Conservation (phyloP, 2,113 vertebrate genomes). For the Eulacestoma nigropectus region DNA sequence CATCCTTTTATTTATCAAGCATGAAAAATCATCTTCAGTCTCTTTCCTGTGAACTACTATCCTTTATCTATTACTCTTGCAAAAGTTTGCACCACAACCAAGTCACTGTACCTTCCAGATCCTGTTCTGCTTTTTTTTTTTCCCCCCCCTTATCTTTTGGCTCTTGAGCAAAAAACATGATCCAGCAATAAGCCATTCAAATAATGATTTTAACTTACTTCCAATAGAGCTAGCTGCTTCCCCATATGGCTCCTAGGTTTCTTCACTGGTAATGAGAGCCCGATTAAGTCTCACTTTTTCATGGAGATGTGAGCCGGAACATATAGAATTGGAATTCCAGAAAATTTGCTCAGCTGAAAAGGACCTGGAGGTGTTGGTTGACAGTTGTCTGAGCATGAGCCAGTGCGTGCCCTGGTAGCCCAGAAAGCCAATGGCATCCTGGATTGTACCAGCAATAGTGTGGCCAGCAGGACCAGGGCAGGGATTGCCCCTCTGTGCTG, state of each 20-base stretch:
- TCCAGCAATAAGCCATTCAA: neutral
- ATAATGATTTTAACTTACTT: neutral
- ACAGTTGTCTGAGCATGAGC: neutral
- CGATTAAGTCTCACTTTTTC: neutral
- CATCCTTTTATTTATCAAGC: neutral
- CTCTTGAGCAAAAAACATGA: neutral
- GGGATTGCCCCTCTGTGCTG: accelerated
- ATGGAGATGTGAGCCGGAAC: neutral
- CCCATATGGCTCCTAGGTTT: neutral
- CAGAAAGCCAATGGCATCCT: neutral
- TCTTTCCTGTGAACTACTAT: neutral
- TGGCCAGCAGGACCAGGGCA: neutral
- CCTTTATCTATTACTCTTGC: neutral
- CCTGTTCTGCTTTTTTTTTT: neutral
- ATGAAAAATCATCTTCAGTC: neutral
- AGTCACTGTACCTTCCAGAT: neutral
- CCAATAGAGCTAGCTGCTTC: neutral
- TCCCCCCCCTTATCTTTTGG: neutral
- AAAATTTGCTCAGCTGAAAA: neutral
- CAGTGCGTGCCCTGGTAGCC: neutral
- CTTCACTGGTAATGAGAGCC: neutral
- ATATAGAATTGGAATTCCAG: neutral
- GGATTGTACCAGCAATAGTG: neutral
- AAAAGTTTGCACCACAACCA: neutral
- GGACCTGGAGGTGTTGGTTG: neutral